Conservation (phyloP, 2,888 invertebrate species). For the Standfussiana lucernea region DNA sequence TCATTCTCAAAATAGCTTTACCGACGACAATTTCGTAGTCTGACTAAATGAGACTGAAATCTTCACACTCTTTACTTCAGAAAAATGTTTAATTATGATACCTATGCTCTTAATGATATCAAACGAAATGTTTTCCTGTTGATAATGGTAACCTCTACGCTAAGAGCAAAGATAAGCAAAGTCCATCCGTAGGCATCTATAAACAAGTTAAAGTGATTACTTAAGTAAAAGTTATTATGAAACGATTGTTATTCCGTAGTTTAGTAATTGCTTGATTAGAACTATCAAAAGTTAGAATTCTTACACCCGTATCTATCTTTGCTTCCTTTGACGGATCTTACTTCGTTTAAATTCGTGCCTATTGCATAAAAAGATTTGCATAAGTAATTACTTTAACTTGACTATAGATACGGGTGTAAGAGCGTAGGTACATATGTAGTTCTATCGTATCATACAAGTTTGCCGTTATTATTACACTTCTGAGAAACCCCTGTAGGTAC, state of each 20-base stretch:
- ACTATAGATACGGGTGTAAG: too few species aligned
- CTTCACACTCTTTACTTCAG: conserved; percentile 8
- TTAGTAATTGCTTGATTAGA: too few species aligned
- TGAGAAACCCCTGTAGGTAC: conserved; percentile 6
- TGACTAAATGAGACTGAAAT: conserved; percentile 10
- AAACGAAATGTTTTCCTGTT: conserved; percentile 51
- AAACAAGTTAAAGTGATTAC: too few species aligned
- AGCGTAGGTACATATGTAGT: neutral
- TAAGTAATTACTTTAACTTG: too few species aligned
- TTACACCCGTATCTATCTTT: too few species aligned
- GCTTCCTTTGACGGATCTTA: too few species aligned
- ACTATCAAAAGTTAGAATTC: too few species aligned
- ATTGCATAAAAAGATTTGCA: too few species aligned
- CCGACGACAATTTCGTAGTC: neutral
- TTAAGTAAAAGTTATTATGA: too few species aligned
- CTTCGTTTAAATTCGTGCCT: too few species aligned
- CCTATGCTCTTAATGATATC: conserved; percentile 13
- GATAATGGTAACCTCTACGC: conserved; percentile 46
- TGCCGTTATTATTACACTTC: conserved; percentile 18
- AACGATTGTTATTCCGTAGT: too few species aligned
- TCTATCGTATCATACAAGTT: conserved; percentile 10
- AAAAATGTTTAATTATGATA: conserved; percentile 1
- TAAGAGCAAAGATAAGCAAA: conserved; percentile 44
- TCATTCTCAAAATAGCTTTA: conserved; percentile 71
- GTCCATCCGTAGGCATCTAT: too few species aligned